Conservation (phyloP, 2,797 vertebrate genomes). For the Scolopax bukidnonensis region DNA sequence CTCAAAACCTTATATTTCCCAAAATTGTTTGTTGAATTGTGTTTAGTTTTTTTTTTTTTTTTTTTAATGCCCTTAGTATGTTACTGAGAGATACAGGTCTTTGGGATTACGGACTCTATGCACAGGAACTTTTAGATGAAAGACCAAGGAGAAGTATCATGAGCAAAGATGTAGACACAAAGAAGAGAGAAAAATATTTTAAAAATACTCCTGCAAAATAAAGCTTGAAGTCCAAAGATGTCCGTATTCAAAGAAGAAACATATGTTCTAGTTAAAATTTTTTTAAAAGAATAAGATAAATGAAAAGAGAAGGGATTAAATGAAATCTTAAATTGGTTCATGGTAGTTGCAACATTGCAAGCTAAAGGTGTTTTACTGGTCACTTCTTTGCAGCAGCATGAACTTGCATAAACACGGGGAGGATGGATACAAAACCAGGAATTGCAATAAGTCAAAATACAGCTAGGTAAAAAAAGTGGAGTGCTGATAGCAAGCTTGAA, state of each 20-base stretch:
- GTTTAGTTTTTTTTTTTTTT: not conserved
- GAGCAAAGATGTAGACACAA: not conserved
- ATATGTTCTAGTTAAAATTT: fast-evolving
- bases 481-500: not conserved
- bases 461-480: not conserved
- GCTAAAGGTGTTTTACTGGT: not conserved
- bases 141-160: not conserved
- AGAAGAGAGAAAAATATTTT: not conserved
- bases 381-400: not conserved
- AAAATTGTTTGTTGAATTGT: not conserved
- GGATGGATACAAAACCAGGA: not conserved
- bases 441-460: not conserved
- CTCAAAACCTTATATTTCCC: not conserved
- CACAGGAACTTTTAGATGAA: not conserved
- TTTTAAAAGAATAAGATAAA: not conserved
- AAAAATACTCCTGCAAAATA: not conserved
- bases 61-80: not conserved
- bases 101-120: not conserved
- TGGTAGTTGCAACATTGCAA: not conserved
- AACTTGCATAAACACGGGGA: not conserved
- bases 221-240: not conserved
- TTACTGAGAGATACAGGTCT: not conserved
- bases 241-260: not conserved
- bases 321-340: not conserved
- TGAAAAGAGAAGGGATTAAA: not conserved